These are phyloP conservation scores for Trichoplusia ni DNA, from an alignment of 1,140 invertebrate species.

Conservation along the genomic window DNA sequence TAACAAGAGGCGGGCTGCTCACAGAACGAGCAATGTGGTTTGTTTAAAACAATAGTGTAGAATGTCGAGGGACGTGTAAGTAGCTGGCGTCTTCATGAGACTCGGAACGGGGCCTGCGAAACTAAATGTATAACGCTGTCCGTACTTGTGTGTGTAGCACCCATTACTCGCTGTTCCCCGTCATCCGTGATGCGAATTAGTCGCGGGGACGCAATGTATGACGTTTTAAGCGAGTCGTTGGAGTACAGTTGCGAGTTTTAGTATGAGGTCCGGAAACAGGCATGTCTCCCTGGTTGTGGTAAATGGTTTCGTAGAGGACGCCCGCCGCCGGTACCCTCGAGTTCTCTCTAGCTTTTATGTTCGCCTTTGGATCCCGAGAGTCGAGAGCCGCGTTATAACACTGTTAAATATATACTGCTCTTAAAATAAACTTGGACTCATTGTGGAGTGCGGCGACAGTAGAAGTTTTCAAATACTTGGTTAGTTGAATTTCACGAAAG, in stretches of 20 bases:
- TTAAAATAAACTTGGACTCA: conserved; percentile 5
- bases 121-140: background rate
- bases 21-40: conserved; percentile 45
- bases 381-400: conserved; percentile 2
- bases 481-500: background rate
- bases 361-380: conserved; percentile 32
- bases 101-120: background rate
- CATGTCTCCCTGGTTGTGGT: conserved; percentile 39
- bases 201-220: conserved; percentile 34
- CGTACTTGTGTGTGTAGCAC: background rate
- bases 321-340: conserved; percentile 36
- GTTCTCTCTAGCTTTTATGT: conserved; percentile 44
- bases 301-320: conserved; percentile 43
- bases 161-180: conserved; percentile 22
- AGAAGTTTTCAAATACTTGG: conserved; percentile 7
- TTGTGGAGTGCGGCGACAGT: background rate
- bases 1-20: conserved; percentile 23
- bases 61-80: conserved; percentile 29
- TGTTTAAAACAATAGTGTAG: conserved; percentile 48
- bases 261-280: conserved; percentile 26
- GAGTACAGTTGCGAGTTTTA: conserved; percentile 1
- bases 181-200: background rate
- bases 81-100: conserved; percentile 36
- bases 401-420: background rate
- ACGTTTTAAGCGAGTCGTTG: conserved; percentile 3